These are phyloP conservation scores for Pelodytes ibericus DNA, from an alignment of 2,797 vertebrate genomes.

Conservation along the genomic window DNA sequence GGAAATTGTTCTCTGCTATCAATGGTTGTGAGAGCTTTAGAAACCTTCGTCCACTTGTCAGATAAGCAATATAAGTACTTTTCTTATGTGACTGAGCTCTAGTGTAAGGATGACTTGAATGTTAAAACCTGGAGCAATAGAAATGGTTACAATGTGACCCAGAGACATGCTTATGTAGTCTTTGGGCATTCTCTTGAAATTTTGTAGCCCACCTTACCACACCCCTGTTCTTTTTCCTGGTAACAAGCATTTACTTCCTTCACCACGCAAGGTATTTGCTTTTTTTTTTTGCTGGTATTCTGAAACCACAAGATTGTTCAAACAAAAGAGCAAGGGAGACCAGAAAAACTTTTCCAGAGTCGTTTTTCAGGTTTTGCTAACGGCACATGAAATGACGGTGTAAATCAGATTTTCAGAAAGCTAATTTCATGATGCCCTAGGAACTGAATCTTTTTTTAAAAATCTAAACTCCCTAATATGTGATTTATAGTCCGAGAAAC, in stretches of 20 bases:
- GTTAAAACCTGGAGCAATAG: background rate
- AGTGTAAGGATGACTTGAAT: background rate
- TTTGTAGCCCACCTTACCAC: background rate
- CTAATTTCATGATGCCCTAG: background rate
- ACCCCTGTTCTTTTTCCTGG: background rate
- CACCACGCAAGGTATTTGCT: conserved; percentile 21
- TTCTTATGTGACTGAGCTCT: background rate
- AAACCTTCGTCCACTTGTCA: background rate
- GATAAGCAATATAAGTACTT: background rate
- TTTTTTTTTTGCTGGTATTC: conserved; percentile 15
- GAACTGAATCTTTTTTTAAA: background rate
- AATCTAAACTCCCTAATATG: background rate
- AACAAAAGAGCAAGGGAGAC: conserved; percentile 36
- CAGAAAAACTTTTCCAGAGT: conserved; percentile 9
- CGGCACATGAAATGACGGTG: background rate
- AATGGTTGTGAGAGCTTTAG: background rate
- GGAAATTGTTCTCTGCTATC: background rate
- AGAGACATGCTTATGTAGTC: too few species aligned
- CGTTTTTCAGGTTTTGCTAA: conserved; percentile 43
- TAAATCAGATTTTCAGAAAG: background rate
- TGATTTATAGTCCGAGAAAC: too few species aligned
- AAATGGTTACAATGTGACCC: too few species aligned
- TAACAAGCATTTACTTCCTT: conserved; percentile 16
- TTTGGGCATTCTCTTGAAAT: background rate
- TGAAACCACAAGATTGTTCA: conserved; percentile 14